These are phyloP conservation scores for Lysiphlebus fabarum DNA, from an alignment of 1,140 invertebrate genomes.

Conservation along the genomic window DNA sequence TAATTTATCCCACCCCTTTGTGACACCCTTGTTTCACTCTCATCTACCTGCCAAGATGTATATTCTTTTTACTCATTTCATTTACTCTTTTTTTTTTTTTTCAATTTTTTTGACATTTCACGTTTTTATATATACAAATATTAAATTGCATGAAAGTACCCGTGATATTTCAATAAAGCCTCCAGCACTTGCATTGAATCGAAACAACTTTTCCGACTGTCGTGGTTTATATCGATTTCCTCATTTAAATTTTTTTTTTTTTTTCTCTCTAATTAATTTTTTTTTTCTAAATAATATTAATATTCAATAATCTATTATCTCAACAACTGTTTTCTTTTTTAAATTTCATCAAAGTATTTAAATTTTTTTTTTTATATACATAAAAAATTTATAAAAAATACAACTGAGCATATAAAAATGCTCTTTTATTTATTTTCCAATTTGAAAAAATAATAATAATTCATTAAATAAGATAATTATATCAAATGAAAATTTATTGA, in stretches of 20 bases:
- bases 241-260: background rate
- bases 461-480: too few relatives aligned
- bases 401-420: too few relatives aligned
- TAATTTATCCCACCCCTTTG: background rate
- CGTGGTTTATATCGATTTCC: constrained; percentile 1
- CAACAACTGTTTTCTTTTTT: too few relatives aligned
- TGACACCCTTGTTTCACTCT: background rate
- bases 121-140: background rate
- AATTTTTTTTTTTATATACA: too few relatives aligned
- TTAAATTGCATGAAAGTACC: constrained; percentile 8
- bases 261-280: background rate
- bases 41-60: background rate
- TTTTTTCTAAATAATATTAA: background rate
- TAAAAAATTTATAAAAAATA: too few relatives aligned
- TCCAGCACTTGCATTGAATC: background rate
- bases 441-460: too few relatives aligned
- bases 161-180: constrained; percentile 16
- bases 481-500: too few relatives aligned
- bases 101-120: background rate
- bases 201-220: background rate
- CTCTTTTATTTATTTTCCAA: too few relatives aligned
- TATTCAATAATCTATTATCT: too few relatives aligned
- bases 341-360: too few relatives aligned
- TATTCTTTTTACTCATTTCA: background rate
- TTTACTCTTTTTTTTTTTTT: background rate